phyloP scores from a whole-genome alignment of 2,113 vertebrate species.

The Lepus timidus region DNA sequence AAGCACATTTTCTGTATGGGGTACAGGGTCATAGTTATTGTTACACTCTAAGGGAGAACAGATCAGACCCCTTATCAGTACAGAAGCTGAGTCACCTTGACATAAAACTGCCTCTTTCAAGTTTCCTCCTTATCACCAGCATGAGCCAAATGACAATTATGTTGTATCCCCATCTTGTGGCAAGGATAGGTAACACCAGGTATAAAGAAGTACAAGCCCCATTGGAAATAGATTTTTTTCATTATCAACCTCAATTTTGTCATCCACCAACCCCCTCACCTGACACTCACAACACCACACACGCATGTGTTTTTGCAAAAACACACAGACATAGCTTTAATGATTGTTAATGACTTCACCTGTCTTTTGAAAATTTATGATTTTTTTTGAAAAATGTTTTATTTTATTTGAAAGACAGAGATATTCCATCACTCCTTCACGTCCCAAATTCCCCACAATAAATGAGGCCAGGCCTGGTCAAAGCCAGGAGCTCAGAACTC shows the following conservation, averaged over 20 bases:
- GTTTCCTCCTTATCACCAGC: not conserved
- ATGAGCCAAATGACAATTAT: not conserved
- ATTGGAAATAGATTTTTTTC: not conserved
- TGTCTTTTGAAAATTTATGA: not conserved
- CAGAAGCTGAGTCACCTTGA: not conserved
- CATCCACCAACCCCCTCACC: not conserved
- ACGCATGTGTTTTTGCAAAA: no score
- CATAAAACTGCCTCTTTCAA: not conserved
- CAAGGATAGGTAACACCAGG: not conserved
- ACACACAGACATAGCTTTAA: not conserved
- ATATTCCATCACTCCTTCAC: no score
- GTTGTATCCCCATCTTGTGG: conserved; percentile 75
- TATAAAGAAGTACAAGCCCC: not conserved
- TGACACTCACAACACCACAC: not conserved
- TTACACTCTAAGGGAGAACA: not conserved
- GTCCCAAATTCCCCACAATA: no score
- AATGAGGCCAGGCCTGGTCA: no score
- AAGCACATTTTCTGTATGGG: not conserved
- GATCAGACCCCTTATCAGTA: not conserved
- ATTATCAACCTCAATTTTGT: not conserved
- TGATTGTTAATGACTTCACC: not conserved
- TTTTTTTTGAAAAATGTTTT: no score
- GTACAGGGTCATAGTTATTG: not conserved
- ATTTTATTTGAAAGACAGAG: no score
- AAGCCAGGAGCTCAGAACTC: no score